Evolutionary conservation across 2,113 vertebrate genomes (phyloP).

Genomic region (Alligator sinensis): DNA sequence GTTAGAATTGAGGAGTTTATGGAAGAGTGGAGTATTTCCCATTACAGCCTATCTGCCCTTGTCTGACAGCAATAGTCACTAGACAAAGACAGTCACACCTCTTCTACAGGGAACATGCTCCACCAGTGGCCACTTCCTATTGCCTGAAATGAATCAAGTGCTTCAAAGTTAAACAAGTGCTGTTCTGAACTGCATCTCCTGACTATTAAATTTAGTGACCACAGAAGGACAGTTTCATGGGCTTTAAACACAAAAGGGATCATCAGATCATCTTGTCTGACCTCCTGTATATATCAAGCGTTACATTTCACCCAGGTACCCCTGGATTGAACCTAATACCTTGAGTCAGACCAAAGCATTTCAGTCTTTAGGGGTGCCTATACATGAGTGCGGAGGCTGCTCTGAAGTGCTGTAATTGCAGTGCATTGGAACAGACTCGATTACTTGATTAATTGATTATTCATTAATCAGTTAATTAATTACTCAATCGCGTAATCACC

Average conservation of each 20-base stretch:
- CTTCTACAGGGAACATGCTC: neutral
- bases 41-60: neutral
- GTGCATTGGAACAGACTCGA: no score
- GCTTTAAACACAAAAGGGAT: neutral
- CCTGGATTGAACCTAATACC: neutral
- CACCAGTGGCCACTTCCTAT: neutral
- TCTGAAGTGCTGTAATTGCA: no score
- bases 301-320: neutral
- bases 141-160: neutral
- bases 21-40: neutral
- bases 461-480: no score
- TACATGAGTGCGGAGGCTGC: no score
- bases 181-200: neutral
- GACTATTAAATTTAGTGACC: neutral
- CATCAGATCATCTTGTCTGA: neutral
- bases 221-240: neutral
- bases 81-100: neutral
- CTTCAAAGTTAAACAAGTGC: neutral
- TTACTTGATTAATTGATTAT: no score
- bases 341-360: neutral
- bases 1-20: neutral
- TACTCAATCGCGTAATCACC: no score
- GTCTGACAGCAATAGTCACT: neutral
- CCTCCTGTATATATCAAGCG: neutral
- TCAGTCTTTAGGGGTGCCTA: neutral